A percentile compares a stretch with the other conserved stretches of the same genome.
phyloP scores from a whole-genome alignment of 1,140 invertebrate species.

The Pinna nobilis region DNA sequence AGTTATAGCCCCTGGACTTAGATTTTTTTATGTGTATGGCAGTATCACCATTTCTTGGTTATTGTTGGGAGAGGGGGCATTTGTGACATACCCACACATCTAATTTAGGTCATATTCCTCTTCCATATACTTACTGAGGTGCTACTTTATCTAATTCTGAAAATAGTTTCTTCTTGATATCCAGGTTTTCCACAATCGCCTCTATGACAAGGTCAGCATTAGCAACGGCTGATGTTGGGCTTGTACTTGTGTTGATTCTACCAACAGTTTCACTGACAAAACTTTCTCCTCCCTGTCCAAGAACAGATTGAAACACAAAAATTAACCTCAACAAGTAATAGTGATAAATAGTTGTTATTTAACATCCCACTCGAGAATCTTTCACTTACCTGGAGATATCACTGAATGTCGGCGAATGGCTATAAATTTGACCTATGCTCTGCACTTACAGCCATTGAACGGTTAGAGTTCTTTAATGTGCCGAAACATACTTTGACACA shows the following conservation, averaged over 20 bases:
- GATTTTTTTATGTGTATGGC: too few species aligned
- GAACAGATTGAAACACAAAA: not conserved
- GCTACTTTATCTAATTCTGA: constrained; percentile 76
- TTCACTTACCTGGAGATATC: too few species aligned
- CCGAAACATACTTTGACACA: too few species aligned
- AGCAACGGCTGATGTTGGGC: constrained; percentile 79
- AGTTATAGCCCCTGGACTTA: too few species aligned
- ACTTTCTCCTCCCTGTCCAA: constrained; percentile 77
- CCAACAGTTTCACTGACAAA: constrained; percentile 81
- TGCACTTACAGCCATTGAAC: too few species aligned
- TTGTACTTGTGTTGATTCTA: constrained; percentile 80
- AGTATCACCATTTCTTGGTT: too few species aligned
- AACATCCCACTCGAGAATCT: too few species aligned
- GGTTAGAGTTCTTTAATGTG: too few species aligned
- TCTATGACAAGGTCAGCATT: constrained; percentile 88
- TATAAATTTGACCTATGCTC: not conserved
- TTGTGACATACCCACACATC: too few species aligned
- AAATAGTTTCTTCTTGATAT: constrained; percentile 88
- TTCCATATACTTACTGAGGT: constrained; percentile 57
- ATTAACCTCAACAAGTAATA: not conserved
- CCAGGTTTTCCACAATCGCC: constrained; percentile 91
- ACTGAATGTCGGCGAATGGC: not conserved
- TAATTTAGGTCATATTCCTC: not conserved
- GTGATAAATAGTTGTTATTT: too few species aligned
- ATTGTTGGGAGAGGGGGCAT: too few species aligned